These are phyloP conservation scores for Labeo rohita DNA, from an alignment of 2,113 vertebrate species.

Conservation along the genomic window DNA sequence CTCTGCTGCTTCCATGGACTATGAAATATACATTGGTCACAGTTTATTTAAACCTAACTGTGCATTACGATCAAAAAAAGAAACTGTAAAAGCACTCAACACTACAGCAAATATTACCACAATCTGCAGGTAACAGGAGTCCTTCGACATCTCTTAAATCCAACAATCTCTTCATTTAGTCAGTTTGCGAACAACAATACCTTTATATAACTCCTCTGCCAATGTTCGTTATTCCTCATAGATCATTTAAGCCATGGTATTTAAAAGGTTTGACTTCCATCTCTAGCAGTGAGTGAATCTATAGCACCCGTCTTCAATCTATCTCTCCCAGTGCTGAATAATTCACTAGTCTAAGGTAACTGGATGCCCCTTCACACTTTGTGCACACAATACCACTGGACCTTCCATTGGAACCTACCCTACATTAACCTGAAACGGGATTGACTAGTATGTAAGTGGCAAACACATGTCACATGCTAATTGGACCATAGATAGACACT, in stretches of 20 bases:
- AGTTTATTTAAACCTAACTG: neutral
- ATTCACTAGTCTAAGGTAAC: constrained; percentile 70
- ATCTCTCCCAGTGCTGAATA: constrained; percentile 64
- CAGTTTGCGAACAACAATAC: neutral
- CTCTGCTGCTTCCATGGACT: neutral
- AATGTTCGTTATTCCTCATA: neutral
- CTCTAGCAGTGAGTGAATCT: constrained; percentile 14
- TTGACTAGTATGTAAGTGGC: neutral
- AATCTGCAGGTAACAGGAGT: constrained; percentile 7
- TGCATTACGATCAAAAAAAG: neutral
- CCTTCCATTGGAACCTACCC: neutral
- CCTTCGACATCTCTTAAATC: neutral
- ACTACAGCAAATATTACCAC: constrained; percentile 25
- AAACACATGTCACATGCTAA: constrained; percentile 18
- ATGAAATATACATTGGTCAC: neutral
- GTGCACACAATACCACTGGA: constrained; percentile 39
- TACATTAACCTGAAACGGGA: neutral
- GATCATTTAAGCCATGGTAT: neutral
- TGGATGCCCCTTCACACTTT: constrained; percentile 57
- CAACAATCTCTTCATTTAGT: neutral
- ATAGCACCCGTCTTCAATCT: constrained; percentile 19
- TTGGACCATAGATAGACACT: neutral
- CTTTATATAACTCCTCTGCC: constrained; percentile 4
- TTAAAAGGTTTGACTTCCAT: constrained; percentile 27
- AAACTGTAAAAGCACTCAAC: constrained; percentile 14